These are phyloP conservation scores for Dendrolimus kikuchii DNA, from an alignment of 1,140 invertebrate genomes.

Conservation along the genomic window DNA sequence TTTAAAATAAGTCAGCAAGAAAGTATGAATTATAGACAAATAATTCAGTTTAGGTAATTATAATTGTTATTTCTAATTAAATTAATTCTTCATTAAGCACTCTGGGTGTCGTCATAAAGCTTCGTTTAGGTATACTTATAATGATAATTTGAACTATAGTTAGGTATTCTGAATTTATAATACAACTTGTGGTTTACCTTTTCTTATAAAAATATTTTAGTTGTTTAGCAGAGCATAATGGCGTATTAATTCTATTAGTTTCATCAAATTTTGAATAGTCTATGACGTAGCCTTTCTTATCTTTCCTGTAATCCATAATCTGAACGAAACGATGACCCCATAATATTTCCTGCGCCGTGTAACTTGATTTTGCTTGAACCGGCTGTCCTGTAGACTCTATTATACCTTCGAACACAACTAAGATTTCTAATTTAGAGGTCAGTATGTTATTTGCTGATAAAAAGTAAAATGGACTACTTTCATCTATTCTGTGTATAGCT, in stretches of 20 bases:
- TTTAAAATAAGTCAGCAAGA: too few species aligned
- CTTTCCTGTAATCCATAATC: conserved; percentile 84
- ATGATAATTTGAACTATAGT: too few species aligned
- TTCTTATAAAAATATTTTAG: conserved; percentile 73
- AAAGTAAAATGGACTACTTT: conserved; percentile 81
- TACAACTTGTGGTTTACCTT: background rate
- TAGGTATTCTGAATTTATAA: too few species aligned
- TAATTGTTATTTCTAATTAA: too few species aligned
- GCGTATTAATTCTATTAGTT: conserved; percentile 86
- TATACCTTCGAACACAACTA: conserved; percentile 81
- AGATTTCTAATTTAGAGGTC: conserved; percentile 79
- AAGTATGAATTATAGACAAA: too few species aligned
- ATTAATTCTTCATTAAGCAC: too few species aligned
- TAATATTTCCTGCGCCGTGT: conserved; percentile 77
- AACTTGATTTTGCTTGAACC: conserved; percentile 75
- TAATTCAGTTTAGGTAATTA: too few species aligned
- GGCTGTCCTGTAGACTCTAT: conserved; percentile 79
- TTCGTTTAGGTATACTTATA: too few species aligned
- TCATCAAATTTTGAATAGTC: conserved; percentile 88
- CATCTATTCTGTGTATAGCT: conserved; percentile 80
- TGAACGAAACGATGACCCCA: conserved; percentile 79
- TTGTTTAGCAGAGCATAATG: conserved; percentile 83
- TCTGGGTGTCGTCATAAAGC: too few species aligned
- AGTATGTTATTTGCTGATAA: conserved; percentile 85
- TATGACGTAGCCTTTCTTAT: conserved; percentile 85